A percentile compares a stretch with the other conserved stretches of the same genome.
Conservation (phyloP, 1,140 invertebrate genomes). For the Papilio helenus region DNA sequence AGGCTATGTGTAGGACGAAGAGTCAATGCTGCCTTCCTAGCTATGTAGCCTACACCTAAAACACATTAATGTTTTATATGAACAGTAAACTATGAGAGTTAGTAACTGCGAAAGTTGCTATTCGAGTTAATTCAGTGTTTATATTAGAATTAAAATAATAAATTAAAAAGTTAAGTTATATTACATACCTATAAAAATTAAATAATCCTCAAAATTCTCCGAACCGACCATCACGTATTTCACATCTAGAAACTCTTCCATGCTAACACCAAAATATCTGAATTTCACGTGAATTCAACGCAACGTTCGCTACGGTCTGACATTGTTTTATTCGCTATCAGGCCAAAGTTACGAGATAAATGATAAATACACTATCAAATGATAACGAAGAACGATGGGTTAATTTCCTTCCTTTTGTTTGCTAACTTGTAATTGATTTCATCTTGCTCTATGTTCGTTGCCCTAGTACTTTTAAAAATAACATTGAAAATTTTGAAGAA, state of each 20-base stretch:
- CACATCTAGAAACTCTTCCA: slow-evolving; percentile 67
- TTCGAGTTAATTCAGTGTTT: background rate
- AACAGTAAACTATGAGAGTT: no score
- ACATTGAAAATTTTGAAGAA: background rate
- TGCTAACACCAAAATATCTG: background rate
- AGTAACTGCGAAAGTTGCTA: background rate
- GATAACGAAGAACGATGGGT: slow-evolving; percentile 17
- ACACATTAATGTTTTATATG: slow-evolving; percentile 2
- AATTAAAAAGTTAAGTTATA: no score
- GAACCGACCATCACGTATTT: slow-evolving; percentile 56
- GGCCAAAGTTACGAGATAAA: slow-evolving; percentile 31
- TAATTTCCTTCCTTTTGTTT: slow-evolving; percentile 22
- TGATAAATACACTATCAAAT: slow-evolving; percentile 25
- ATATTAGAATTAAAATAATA: no score
- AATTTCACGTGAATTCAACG: slow-evolving; percentile 19
- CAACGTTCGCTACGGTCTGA: background rate
- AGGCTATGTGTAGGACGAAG: slow-evolving; percentile 83
- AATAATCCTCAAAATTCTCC: slow-evolving; percentile 69
- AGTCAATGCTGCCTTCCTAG: slow-evolving; percentile 86
- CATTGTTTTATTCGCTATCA: slow-evolving; percentile 28
- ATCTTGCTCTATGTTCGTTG: background rate
- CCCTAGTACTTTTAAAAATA: background rate
- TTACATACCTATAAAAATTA: slow-evolving; percentile 58
- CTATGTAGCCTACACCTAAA: slow-evolving; percentile 84
- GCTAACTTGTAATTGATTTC: background rate